Base-by-base conservation (phyloP, 2,113 vertebrate genomes). In the Melanerpes formicivorus region DNA sequence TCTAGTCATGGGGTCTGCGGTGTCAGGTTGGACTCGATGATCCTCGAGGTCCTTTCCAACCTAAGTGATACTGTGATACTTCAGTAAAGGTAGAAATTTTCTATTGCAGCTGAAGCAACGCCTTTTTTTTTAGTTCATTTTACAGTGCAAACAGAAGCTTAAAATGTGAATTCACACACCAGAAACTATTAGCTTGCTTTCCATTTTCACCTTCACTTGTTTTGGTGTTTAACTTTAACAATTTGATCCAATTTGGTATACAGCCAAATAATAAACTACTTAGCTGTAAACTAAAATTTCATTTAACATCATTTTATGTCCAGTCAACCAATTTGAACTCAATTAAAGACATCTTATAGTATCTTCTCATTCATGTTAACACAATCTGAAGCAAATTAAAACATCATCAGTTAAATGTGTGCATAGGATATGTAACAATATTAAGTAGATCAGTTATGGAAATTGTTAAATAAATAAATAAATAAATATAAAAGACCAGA, bases 141-240 rank as follows among this genome's bases (percentile, higher is more conserved):
- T 50, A 56, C 4, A 37, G 13, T 37, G 64, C 6, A 76, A 88
- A 93, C 6, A 75, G 50, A 73, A 92, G 27, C 29, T 48, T 56
- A 70, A 91, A 75, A 62, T 70, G 7, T 67, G 15, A 81, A 78
- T 64, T 64, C 75, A 88, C 48, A 62, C 13, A n/a, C 27, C 27
- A 74, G 11, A 87, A 84, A 29, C n/a, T 80, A 42, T 50, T 88
- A 50, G 55, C 66, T 87, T 86, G 32, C 23, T 92, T 94, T 81
- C 19, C 18, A 77, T 89, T 94, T 93, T 93, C 46, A 71, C 48
- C 44, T 92, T 80, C 59, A 55, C 16, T 87, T 90, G 19, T 93
- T 95, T 93, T 93, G 71, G 82, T 83, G 19, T 59, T 67, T 66
- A 89, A 70, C 29, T 86, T 94, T 75, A 93, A 77, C 3, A 90